Base-by-base conservation (phyloP, 2,888 invertebrate species). In the Lasioglossum calceatum region DNA sequence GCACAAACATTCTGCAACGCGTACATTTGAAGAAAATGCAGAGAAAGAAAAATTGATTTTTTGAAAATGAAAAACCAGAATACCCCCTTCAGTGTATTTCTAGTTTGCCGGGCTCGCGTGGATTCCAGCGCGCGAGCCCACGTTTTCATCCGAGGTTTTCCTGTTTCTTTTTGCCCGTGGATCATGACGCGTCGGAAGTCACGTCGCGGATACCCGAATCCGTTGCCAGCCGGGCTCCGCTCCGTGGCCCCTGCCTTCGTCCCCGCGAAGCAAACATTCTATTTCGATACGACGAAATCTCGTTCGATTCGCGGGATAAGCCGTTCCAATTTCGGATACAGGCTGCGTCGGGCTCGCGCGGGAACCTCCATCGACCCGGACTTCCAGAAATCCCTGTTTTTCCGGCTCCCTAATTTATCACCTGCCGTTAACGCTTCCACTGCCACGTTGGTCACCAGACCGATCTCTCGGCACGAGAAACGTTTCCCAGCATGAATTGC, bases 241-340 rank as follows among this genome's bases (percentile, higher is more conserved):
- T 12, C 3, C 27, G 64, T 32, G 64, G 19, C 42, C 61, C 64
- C 77, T 70, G 77, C 67, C 70, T 39, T 70, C 54, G 78, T 72
- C 54, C 78, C 72, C 72, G 79, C 71, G 70, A 77, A 47, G 47
- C 77, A 39, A 84, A 77, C 84, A 44, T 84, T 84, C 85, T 84
- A 84, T 84, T 84, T 84, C 78, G 85, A 84, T 84, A 71, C 77
- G 70, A 71, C 74, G 85, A 78, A 61, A 74, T 74, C 78, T 84
- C 77, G 77, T 77, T 84, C 84, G 78, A 84, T 84, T 75, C 78
- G 16, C 77, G 85, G 73, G 78, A 73, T 84, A 84, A 84, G 78
- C 74, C 50, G 78, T 50, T 84, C 78, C 85, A 84, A 84, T 84
- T 84, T 84, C 77, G 84, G 71, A 64, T 77, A 83, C 84, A 16